Evolutionary conservation across 2,113 vertebrate species (phyloP).

Genomic region (Hippolais icterina): DNA sequence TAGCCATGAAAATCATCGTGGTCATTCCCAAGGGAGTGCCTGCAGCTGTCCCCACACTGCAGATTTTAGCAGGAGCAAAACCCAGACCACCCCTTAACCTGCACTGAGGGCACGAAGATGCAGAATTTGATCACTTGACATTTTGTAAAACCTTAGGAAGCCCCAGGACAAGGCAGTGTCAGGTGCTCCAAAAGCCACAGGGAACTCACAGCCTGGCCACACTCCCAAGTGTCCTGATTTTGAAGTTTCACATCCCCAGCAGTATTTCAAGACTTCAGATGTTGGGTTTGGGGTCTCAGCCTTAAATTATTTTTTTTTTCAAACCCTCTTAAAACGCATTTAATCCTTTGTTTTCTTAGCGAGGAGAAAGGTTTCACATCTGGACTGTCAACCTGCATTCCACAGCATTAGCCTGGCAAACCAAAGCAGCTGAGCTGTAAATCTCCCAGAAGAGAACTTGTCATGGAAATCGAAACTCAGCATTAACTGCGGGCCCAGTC

Average conservation of each 20-base stretch:
- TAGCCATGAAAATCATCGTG: rapidly evolving
- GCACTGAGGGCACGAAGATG: background rate
- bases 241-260: background rate
- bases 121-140: background rate
- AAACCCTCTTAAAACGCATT: conserved; percentile 35
- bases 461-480: conserved; percentile 52
- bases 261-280: conserved; percentile 12
- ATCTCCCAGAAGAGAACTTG: conserved; percentile 67
- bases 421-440: conserved; percentile 75
- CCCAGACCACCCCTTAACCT: background rate
- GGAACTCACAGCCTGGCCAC: background rate
- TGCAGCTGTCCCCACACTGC: background rate
- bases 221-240: background rate
- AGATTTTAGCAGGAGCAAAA: background rate
- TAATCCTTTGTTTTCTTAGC: conserved; percentile 61
- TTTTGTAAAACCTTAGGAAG: background rate
- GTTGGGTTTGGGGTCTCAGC: background rate
- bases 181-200: background rate
- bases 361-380: conserved; percentile 66
- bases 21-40: background rate
- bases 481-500: background rate
- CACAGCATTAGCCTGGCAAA: conserved; percentile 65
- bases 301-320: conserved; percentile 48
- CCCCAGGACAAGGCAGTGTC: background rate
- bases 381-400: conserved; percentile 72